Evolutionary conservation across 2,888 invertebrate species (phyloP), one percentile per base, ranked within the genome.

Genomic region (Endomychus coccineus): DNA sequence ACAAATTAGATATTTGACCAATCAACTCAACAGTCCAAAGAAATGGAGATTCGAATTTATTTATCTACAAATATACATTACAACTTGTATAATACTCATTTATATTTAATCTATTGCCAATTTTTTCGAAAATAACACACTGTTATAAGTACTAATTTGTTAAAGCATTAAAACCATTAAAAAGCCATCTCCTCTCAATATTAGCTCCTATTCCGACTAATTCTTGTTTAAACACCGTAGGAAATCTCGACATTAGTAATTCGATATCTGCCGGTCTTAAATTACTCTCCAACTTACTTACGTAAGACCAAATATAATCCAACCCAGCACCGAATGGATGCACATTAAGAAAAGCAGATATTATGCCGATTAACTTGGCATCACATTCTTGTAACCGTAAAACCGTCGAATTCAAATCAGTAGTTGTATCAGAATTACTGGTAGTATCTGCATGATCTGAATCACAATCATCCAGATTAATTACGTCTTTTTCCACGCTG

Each of bases 261-360:
- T 88, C 87, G 9, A 91, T 77, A 45, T 83, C 81, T 23, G 80
- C 77, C 29, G 84, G 80, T 40, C 81, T 73, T 30, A 85, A 69
- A 48, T 71, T 71, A 2, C 83, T 72, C 52, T 86, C 81, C 47
- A 89, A 70, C 56, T 85, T 86, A 54, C 86, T 84, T 13, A 95
- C 77, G 66, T 92, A 95, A 5, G 87, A 88, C 73, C 87, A 87
- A 45, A 95, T 82, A 65, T 89, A 88, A 61, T 89, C 90, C 2
- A 89, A 73, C 40, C 85, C 86, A 2, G 92, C 91, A 28, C 95
- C 95, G 57, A 85, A 84, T 0, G 94, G 95, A 67, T 95, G 94
- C 22, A 95, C 86, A 67, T 89, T 80, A 34, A 95, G 73, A 67
- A 91, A 95, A 4, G 90, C 85, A 3, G 92, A 84, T 54, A 90